A percentile compares a stretch with the other conserved stretches of the same genome.
These are phyloP conservation scores for Castor canadensis DNA, from an alignment of 2,113 vertebrate species.

Conservation along the genomic window DNA sequence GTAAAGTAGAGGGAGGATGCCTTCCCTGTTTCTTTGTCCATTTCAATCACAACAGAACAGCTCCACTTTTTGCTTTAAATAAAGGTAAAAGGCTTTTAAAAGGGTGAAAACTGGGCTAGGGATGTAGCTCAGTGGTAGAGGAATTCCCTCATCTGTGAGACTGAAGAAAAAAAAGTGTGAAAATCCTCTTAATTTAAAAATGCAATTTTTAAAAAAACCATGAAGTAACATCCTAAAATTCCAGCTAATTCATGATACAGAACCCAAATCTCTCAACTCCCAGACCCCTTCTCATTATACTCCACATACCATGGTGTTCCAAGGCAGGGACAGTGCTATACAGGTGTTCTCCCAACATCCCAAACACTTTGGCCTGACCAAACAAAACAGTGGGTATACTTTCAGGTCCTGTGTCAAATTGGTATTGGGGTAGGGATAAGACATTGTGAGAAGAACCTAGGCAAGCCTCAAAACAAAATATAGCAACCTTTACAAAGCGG, in stretches of 20 bases:
- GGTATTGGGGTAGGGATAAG: too few species aligned
- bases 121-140: background rate
- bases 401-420: background rate
- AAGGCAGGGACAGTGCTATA: too few species aligned
- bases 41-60: background rate
- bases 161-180: background rate
- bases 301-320: background rate
- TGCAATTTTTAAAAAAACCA: background rate
- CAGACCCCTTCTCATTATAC: background rate
- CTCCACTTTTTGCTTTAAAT: background rate
- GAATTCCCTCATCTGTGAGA: too few species aligned
- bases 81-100: background rate
- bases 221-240: background rate
- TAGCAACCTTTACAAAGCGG: background rate
- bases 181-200: conserved; percentile 6
- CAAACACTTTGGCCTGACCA: background rate
- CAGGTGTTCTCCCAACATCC: background rate
- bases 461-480: background rate
- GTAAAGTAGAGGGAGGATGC: background rate
- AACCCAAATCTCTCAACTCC: background rate
- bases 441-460: background rate
- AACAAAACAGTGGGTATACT: background rate
- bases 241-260: background rate
- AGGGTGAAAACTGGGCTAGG: background rate
- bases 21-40: background rate